Conservation (phyloP, 2,888 invertebrate species). For the Macropis europaea region DNA sequence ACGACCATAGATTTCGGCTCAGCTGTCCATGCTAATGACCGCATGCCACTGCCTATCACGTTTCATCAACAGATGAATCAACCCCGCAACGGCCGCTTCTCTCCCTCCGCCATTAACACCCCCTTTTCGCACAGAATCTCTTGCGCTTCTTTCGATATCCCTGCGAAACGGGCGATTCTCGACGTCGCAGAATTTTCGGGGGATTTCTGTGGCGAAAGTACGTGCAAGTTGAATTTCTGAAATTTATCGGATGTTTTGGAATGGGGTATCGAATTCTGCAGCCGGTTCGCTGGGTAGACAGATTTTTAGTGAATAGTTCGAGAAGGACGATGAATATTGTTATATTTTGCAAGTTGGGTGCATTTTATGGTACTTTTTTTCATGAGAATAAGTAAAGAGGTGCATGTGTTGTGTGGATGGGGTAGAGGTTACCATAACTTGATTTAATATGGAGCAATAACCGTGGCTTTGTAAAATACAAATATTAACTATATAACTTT, state of each 20-base stretch:
- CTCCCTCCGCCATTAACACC: constrained; percentile 8
- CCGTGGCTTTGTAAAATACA: no score
- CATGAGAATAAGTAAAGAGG: no score
- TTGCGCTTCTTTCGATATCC: not conserved
- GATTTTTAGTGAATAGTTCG: no score
- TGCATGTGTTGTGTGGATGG: no score
- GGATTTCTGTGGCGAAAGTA: constrained; percentile 14
- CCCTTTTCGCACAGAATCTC: constrained; percentile 18
- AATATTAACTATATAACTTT: no score
- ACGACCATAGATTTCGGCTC: constrained; percentile 48
- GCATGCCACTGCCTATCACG: constrained; percentile 36
- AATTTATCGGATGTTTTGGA: constrained; percentile 36
- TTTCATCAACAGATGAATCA: constrained; percentile 54
- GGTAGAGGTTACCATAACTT: no score
- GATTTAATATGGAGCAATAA: no score
- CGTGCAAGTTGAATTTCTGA: constrained; percentile 29
- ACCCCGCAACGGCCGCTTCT: constrained; percentile 12
- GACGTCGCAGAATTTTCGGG: constrained; percentile 5
- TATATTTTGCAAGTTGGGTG: no score
- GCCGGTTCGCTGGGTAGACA: no score
- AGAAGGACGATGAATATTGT: no score
- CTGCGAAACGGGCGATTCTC: not conserved
- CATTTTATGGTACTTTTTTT: no score
- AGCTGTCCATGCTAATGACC: constrained; percentile 54
- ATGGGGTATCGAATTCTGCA: not conserved